These are phyloP conservation scores for Vidua macroura DNA, from an alignment of 2,113 vertebrate genomes.

Conservation along the genomic window DNA sequence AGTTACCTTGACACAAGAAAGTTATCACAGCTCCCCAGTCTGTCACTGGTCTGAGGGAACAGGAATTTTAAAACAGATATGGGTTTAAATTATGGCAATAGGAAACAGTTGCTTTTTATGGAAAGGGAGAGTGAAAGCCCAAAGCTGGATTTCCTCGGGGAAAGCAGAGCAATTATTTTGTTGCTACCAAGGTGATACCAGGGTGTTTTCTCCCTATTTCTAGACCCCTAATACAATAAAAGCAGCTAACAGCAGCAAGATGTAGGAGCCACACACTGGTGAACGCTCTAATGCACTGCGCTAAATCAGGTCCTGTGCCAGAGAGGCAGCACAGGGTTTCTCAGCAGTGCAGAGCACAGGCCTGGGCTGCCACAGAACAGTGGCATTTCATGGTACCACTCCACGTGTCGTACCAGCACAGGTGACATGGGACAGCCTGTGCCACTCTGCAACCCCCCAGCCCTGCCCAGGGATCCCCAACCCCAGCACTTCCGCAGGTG, in stretches of 20 bases:
- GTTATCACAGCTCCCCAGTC: not conserved
- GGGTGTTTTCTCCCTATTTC: not conserved
- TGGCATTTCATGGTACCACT: not conserved
- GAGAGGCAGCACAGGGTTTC: not conserved
- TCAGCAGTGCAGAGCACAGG: not conserved
- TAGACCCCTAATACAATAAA: not conserved
- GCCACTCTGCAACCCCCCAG: not conserved
- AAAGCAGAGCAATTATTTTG: not conserved
- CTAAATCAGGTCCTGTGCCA: not conserved
- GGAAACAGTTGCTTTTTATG: not conserved
- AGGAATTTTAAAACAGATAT: not conserved
- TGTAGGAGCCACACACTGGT: not conserved
- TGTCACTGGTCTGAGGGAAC: not conserved
- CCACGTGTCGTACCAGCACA: not conserved
- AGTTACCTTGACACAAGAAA: slow-evolving; percentile 31
- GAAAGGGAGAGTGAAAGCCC: fast-evolving
- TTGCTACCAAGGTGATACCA: not conserved
- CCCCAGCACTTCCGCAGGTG: fast-evolving
- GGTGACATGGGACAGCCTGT: not conserved
- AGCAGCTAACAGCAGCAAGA: not conserved
- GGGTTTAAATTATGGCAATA: not conserved
- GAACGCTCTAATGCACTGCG: not conserved
- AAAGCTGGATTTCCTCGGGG: not conserved
- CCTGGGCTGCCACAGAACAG: not conserved
- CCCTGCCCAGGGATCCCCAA: not conserved